phyloP scores from a whole-genome alignment of 2,888 invertebrate genomes.

The Helleia helle region DNA sequence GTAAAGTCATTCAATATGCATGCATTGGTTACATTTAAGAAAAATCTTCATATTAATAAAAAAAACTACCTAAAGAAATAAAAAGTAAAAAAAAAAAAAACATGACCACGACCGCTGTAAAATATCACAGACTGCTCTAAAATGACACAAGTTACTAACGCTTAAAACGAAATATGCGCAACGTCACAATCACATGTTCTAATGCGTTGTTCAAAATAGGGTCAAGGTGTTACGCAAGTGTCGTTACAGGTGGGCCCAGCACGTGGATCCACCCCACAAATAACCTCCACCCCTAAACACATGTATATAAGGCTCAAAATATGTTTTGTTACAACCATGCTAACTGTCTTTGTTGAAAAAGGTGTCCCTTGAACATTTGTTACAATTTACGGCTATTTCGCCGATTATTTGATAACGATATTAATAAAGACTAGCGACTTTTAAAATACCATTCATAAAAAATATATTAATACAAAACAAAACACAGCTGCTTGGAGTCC shows the following conservation, averaged over 20 bases:
- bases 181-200: slow-evolving; percentile 12
- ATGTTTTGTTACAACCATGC: slow-evolving; percentile 6
- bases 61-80: too few species aligned
- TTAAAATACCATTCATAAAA: too few species aligned
- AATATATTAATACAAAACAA: too few species aligned
- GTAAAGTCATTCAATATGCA: too few species aligned
- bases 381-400: slow-evolving; percentile 34
- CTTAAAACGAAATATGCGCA: not conserved
- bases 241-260: slow-evolving; percentile 49
- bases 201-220: slow-evolving; percentile 29
- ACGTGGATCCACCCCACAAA: slow-evolving; percentile 46
- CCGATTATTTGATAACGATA: slow-evolving; percentile 3
- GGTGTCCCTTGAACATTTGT: slow-evolving; percentile 27
- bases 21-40: too few species aligned
- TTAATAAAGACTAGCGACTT: too few species aligned
- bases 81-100: too few species aligned
- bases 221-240: slow-evolving; percentile 58
- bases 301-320: slow-evolving; percentile 17
- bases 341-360: slow-evolving; percentile 3
- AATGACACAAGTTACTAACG: too few species aligned
- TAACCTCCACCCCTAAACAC: slow-evolving; percentile 14
- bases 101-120: too few species aligned
- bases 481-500: too few species aligned
- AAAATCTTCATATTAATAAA: too few species aligned
- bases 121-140: too few species aligned